Percentiles rank a stretch among this genome's conserved stretches.
Evolutionary conservation across 2,797 vertebrate species (phyloP).

Genomic region (Kryptolebias ocellatus): DNA sequence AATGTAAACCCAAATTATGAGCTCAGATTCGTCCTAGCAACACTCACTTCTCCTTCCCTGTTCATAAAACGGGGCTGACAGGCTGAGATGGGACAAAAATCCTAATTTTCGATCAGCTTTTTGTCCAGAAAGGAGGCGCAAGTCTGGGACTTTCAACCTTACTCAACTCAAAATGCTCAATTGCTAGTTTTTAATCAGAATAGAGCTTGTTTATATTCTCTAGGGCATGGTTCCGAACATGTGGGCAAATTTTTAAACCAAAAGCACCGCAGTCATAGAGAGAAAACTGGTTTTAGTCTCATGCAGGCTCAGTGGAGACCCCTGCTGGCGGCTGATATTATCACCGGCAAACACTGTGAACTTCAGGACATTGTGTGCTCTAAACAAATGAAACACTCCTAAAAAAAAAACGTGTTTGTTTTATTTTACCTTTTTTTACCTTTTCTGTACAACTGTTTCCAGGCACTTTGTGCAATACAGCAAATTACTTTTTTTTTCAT

Average conservation of each 20-base stretch:
- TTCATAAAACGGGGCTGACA: conserved; percentile 3
- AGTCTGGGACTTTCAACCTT: too few relatives aligned
- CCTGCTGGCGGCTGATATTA: conserved; percentile 23
- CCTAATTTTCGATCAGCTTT: too few relatives aligned
- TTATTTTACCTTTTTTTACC: conserved; percentile 23
- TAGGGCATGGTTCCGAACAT: too few relatives aligned
- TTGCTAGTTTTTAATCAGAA: too few relatives aligned
- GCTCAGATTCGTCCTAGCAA: not conserved
- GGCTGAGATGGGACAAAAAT: accelerated
- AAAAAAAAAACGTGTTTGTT: not conserved
- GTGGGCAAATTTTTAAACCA: too few relatives aligned
- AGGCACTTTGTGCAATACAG: not conserved
- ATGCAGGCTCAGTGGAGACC: conserved; percentile 17
- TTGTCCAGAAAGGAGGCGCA: too few relatives aligned
- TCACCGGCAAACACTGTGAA: conserved; percentile 18
- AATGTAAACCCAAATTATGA: too few relatives aligned
- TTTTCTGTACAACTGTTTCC: not conserved
- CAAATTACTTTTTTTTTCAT: not conserved
- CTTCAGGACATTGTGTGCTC: not conserved
- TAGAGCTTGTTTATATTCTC: too few relatives aligned
- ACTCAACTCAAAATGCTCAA: too few relatives aligned
- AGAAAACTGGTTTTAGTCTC: too few relatives aligned
- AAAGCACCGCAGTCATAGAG: too few relatives aligned
- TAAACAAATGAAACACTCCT: not conserved
- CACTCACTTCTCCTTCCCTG: accelerated